Evolutionary conservation across 2,888 invertebrate genomes (phyloP).

Genomic region (Desoria tigrina): DNA sequence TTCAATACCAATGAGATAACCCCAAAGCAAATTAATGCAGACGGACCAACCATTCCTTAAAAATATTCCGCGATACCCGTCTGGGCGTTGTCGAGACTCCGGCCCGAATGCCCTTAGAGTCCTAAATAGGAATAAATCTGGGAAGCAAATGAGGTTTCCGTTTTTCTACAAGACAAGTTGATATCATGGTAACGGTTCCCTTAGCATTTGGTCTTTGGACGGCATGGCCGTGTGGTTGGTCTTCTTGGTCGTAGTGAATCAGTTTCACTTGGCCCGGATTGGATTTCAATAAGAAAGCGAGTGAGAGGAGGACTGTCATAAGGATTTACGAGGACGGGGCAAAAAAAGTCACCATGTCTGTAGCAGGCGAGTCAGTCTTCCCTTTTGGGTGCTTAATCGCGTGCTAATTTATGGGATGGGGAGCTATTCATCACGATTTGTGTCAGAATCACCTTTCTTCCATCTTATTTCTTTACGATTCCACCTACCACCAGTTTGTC

Average conservation of each 20-base stretch:
- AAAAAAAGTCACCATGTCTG: slow-evolving; percentile 27
- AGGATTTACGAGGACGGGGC: slow-evolving; percentile 45
- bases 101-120: background rate
- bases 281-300: slow-evolving; percentile 27
- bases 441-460: slow-evolving; percentile 45
- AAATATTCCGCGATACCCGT: background rate
- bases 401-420: slow-evolving; percentile 49
- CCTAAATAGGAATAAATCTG: slow-evolving; percentile 7
- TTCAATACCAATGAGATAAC: too few species aligned
- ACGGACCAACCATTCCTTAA: too few species aligned
- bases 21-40: too few species aligned
- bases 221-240: background rate
- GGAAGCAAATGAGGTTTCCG: slow-evolving; percentile 21
- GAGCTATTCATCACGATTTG: slow-evolving; percentile 51
- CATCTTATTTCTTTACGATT: slow-evolving; percentile 19
- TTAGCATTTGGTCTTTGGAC: slow-evolving; percentile 1
- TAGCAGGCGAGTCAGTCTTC: slow-evolving; percentile 21
- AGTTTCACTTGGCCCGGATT: slow-evolving; percentile 14
- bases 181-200: background rate
- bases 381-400: slow-evolving; percentile 41
- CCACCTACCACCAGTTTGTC: slow-evolving; percentile 17
- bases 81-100: background rate
- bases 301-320: slow-evolving; percentile 44
- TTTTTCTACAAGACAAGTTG: slow-evolving; percentile 15
- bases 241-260: slow-evolving; percentile 12